These are phyloP conservation scores for Phalacrocorax aristotelis DNA, from an alignment of 2,113 vertebrate species.

Conservation along the genomic window DNA sequence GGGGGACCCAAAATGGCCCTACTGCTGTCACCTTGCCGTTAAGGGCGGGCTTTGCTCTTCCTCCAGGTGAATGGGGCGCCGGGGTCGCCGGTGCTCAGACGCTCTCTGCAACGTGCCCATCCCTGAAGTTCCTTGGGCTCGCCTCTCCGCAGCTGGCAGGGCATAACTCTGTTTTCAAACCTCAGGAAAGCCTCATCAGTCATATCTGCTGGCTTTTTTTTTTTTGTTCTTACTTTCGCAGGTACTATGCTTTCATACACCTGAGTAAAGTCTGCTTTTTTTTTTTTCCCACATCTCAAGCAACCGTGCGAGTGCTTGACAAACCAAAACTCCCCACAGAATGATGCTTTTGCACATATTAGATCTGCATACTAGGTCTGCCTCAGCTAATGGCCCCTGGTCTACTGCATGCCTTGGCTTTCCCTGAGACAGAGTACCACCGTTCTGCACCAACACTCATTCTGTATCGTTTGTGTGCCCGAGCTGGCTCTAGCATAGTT, in stretches of 20 bases:
- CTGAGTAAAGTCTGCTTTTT: not conserved
- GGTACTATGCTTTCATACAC: not conserved
- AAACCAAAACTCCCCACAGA: not conserved
- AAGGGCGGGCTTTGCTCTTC: not conserved
- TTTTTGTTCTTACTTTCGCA: not conserved
- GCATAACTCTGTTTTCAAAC: not conserved
- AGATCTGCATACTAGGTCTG: not conserved
- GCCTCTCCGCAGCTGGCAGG: not conserved
- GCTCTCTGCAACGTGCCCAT: not conserved
- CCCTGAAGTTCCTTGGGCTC: not conserved
- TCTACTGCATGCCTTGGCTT: not conserved
- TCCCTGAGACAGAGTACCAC: not conserved
- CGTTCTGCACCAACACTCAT: accelerated
- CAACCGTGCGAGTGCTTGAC: accelerated
- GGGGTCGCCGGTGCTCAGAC: not conserved
- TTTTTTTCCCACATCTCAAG: not conserved
- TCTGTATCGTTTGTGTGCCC: accelerated
- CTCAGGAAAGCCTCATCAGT: not conserved
- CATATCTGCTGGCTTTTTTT: not conserved
- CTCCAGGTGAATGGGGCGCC: not conserved
- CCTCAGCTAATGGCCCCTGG: not conserved
- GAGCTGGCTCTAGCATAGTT: not conserved
- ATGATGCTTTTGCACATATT: accelerated
- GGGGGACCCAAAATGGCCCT: not conserved
- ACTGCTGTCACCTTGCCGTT: not conserved